phyloP scores from a whole-genome alignment of 2,888 invertebrate species.

The Cephonodes hylas region DNA sequence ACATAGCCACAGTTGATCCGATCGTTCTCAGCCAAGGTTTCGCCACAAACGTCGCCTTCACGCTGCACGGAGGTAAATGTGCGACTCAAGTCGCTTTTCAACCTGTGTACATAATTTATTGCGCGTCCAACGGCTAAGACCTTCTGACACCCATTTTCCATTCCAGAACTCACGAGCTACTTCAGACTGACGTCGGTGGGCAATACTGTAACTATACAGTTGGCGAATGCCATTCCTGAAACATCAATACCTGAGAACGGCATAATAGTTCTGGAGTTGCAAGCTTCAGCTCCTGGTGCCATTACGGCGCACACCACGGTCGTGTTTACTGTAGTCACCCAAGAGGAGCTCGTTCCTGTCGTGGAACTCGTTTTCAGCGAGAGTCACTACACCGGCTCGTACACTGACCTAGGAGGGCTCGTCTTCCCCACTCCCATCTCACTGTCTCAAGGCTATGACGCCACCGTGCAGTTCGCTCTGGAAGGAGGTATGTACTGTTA shows the following conservation, averaged over 20 bases:
- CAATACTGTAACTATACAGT: conserved; percentile 17
- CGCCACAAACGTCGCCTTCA: conserved; percentile 27
- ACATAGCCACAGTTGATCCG: conserved; percentile 22
- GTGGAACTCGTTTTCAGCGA: conserved; percentile 32
- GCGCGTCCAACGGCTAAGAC: too few species aligned
- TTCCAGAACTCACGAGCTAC: not conserved
- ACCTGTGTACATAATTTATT: too few species aligned
- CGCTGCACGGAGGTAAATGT: conserved; percentile 18
- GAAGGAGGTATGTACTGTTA: conserved; percentile 34
- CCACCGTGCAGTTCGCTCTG: conserved; percentile 30
- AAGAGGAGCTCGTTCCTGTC: not conserved
- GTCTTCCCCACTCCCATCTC: conserved; percentile 24
- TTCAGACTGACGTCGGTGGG: conserved; percentile 12
- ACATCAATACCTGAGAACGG: conserved; percentile 25
- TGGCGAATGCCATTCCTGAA: conserved; percentile 17
- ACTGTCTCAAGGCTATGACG: conserved; percentile 29
- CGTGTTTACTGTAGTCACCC: conserved; percentile 12
- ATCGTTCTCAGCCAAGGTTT: conserved; percentile 36
- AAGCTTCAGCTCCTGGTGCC: conserved; percentile 2
- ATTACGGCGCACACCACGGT: conserved; percentile 18
- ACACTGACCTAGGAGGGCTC: conserved; percentile 23
- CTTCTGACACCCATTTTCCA: conserved; percentile 3
- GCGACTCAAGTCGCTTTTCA: too few species aligned
- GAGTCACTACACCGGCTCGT: conserved; percentile 35
- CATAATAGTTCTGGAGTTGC: not conserved